Base-by-base conservation (phyloP, 2,888 invertebrate species). In the Hetaerina titia region DNA sequence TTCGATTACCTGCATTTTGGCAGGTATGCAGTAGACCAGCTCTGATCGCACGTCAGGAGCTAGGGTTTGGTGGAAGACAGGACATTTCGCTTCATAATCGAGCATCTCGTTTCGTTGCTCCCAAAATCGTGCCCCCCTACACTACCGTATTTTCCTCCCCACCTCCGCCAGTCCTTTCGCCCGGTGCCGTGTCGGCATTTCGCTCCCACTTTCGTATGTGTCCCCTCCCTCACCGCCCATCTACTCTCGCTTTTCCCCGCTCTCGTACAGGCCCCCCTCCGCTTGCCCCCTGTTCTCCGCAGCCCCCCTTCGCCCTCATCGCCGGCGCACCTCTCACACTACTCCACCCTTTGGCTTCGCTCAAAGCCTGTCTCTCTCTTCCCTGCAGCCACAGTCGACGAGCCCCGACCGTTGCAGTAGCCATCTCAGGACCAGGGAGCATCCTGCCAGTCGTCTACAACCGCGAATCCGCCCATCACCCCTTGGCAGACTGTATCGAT, bases 371-470 rank as follows among this genome's bases (percentile, higher is more conserved):
- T 90, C 90, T 90, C 63, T 90, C 63, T 69, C 56, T 69, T 92
- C 22, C 92, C 69, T 57, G 69, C 92, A 92, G 92, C 69, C 69
- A 64, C 69, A 74, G 92, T 92, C 92, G 92, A 45, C 92, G 64
- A 58, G 89, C n/a, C 89, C 88, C 45, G 64, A 90, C 45, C 64
- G 90, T 63, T 92, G 92, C 92, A 92, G 90, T 90, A 64, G 19
- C 92, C 92, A 74, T 92, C 69, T 74, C 63, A 64, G 64, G 63
- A 63, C 90, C 25, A 45, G 19, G 74, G 69, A 31, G 31, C 15
- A 17, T n/a, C 45, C 63, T n/a, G 13, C 56, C 45, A 22, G 45
- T 45, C 56, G 45, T 88, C 45, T 19, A 15, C 45, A 31, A 22
- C 57, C n/a, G 57, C 56, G 56, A 89, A 89, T 11, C 22, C 81